phyloP scores from a whole-genome alignment of 2,797 vertebrate species.

The Hoplostethus atlanticus region DNA sequence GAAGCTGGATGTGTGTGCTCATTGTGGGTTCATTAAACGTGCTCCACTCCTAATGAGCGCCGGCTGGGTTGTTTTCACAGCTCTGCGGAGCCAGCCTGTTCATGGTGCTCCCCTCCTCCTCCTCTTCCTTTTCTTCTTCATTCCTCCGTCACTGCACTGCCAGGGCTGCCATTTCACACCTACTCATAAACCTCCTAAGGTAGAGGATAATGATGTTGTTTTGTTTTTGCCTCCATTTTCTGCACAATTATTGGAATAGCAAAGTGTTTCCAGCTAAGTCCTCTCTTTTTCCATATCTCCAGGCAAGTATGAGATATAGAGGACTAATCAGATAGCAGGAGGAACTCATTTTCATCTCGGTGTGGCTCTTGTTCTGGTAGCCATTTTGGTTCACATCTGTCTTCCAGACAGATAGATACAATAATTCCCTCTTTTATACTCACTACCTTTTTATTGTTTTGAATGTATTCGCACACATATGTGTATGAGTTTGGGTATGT shows the following conservation, averaged over 20 bases:
- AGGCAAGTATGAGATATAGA: constrained; percentile 33
- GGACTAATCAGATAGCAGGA: constrained; percentile 42
- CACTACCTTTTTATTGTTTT: neutral
- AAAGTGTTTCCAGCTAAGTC: constrained; percentile 64
- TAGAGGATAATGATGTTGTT: constrained; percentile 77
- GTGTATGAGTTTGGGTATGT: neutral
- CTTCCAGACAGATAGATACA: neutral
- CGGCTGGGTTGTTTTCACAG: constrained; percentile 77
- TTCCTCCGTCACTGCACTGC: constrained; percentile 51
- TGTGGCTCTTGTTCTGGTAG: neutral
- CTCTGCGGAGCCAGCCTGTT: constrained; percentile 62
- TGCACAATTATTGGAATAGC: constrained; percentile 64
- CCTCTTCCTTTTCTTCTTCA: constrained; percentile 35
- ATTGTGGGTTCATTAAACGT: constrained; percentile 82
- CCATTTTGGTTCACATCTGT: neutral
- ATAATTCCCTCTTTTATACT: constrained; percentile 1
- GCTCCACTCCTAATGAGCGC: constrained; percentile 79
- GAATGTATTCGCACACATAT: neutral
- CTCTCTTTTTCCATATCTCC: constrained; percentile 47
- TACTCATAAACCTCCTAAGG: constrained; percentile 79
- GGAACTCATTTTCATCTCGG: neutral
- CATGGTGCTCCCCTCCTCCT: constrained; percentile 31
- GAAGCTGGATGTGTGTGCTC: constrained; percentile 77
- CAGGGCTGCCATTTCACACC: constrained; percentile 70
- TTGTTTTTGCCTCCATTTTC: constrained; percentile 66